Evolutionary conservation across 2,888 invertebrate species (phyloP), one percentile per base, ranked within the genome.

Genomic region (Rotaria magnacalcarata): DNA sequence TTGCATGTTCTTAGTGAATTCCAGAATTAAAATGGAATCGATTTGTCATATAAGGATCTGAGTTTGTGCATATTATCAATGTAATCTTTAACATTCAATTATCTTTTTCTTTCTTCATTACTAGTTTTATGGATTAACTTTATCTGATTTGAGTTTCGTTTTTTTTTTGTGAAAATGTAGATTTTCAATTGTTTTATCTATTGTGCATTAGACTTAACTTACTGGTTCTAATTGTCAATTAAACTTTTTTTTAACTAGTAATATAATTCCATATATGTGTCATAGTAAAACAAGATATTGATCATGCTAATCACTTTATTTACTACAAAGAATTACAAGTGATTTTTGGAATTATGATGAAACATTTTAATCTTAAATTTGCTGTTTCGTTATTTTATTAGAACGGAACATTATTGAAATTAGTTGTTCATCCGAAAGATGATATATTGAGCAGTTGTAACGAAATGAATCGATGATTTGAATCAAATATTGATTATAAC

Each of bases 1-100:
- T 84, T 87, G 8, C 50, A 84, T 50, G 67, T 85, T 47, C 27
- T 87, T 8, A 87, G 85, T 41, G 60, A 87, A 43, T 87, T 87
- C 34, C 87, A 87, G 47, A 60, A 34, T 60, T 84, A 75, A 56
- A 43, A 80, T 47, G 11, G 10, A 67, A 14, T 11, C 6, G 16
- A 67, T 8, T 67, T 67, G 80, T 80, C 80, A 24, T 11, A 47
- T 67, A 34, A 7, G 6, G 0, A 67, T 34, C 16, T 27, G 1
- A 41, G 16, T 1, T 67, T 67, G 27, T 19, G 16, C 11, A 34
- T 67, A 67, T 19, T 8, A 56, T 24, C 24, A 56, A 56, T 56
- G 56, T 21, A 56, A 56, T 56, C 24, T 24, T 56, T 21, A 56
- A 56, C 24, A 67, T 67, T 41, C 34, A 67, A 67, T 21, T 58